Base-by-base conservation (phyloP, 2,888 invertebrate species). In the Epinotia bilunana region DNA sequence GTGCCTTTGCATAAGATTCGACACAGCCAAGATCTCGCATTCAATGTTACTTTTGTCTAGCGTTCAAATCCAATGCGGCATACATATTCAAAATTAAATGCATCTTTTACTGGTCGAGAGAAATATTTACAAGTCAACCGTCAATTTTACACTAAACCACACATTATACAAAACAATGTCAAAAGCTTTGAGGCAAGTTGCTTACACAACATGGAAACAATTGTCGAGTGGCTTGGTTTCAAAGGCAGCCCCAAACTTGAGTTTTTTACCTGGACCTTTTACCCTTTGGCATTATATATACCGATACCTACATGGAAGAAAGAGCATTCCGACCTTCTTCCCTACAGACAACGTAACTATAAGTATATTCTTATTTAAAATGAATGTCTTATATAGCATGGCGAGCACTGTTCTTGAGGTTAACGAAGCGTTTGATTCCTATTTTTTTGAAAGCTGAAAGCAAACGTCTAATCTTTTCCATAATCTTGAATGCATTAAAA, bases 91-190 rank as follows among this genome's bases (percentile, higher is more conserved):
- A n/a, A 53, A 7, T 68, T 11, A 23, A 58, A 57, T 68, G 46
- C 69, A 43, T 58, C 20, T 65, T 67, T 55, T 55, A 28, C 16
- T 67, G n/a, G 11, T 58, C 20, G 58, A 23, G 20, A 23, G 7
- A 23, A 16, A 16, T 60, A 60, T 69, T 69, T 60, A 69, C 68
- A 64, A 64, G 11, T 5, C 18, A 5, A 39, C 57, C 18, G 57
- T 18, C 18, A 55, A 39, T 60, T 39, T 53, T 65, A 71, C 61
- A 71, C 43, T 28, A 55, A 65, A 60, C 67, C 67, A 67, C 71
- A 72, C 60, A 71, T 74, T 70, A 75, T 55, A 39, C 74, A 75
- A 60, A 71, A 65, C 71, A 60, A 70, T 70, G 71, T 71, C 65
- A 43, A 71, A 74, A 74, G 74, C 74, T 62, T 65, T 28, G 53